These are phyloP conservation scores for Pseudanteris insignis DNA, from an alignment of 2,888 invertebrate genomes.

Conservation along the genomic window DNA sequence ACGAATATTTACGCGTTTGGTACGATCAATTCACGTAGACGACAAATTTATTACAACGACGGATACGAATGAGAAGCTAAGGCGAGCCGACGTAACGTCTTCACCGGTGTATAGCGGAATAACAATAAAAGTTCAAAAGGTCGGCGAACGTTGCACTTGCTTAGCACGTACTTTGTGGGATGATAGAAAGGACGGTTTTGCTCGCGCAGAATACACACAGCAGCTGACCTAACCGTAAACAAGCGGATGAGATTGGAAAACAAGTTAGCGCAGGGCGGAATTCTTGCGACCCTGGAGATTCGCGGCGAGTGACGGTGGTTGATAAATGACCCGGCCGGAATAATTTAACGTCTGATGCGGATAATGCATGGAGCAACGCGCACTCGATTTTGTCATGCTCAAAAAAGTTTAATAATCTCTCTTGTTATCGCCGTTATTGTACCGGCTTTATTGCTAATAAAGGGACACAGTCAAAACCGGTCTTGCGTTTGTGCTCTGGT, in stretches of 20 bases:
- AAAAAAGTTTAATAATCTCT: too few relatives aligned
- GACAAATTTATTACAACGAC: slow-evolving; percentile 15
- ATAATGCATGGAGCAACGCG: too few relatives aligned
- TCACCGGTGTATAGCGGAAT: slow-evolving; percentile 12
- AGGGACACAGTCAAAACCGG: too few relatives aligned
- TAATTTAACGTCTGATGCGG: too few relatives aligned
- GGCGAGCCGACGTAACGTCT: slow-evolving; percentile 8
- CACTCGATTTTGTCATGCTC: too few relatives aligned
- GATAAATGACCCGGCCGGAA: too few relatives aligned
- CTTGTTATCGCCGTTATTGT: too few relatives aligned
- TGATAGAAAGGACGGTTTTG: too few relatives aligned
- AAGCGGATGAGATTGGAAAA: slow-evolving; percentile 34
- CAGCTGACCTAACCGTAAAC: slow-evolving; percentile 31
- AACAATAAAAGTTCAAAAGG: slow-evolving; percentile 25
- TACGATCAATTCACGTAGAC: slow-evolving; percentile 2
- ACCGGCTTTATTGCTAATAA: too few relatives aligned
- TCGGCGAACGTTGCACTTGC: slow-evolving; percentile 30
- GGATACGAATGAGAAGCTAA: slow-evolving; percentile 25
- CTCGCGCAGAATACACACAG: slow-evolving; percentile 9
- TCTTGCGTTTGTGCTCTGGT: too few relatives aligned
- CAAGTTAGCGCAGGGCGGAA: slow-evolving; percentile 32
- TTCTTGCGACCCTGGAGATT: slow-evolving; percentile 32
- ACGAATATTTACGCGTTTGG: slow-evolving; percentile 12
- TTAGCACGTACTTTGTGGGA: slow-evolving; percentile 33
- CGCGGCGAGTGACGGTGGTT: too few relatives aligned